Evolutionary conservation across 2,888 invertebrate species (phyloP), one percentile per base, ranked within the genome.

Genomic region (Malthinus flaveolus): DNA sequence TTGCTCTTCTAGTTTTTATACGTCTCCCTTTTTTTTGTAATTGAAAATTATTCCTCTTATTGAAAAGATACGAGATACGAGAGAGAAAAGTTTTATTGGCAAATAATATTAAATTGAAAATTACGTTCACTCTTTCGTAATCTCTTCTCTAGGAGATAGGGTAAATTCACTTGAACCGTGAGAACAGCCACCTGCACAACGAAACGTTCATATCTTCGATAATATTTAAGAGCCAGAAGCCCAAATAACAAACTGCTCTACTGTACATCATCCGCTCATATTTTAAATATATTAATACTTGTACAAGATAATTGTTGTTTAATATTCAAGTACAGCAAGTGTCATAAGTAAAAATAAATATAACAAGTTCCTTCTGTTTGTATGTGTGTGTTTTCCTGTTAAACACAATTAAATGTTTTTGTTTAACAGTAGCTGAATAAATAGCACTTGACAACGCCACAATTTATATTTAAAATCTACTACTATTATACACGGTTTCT

Each of bases 241-340:
- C 39, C 46, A 56, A 64, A 56, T 58, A 59, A 52, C 51, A 55
- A 55, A 53, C 62, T 68, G 70, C 59, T 62, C 65, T 48, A 64
- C 69, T 67, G 64, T 56, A 62, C 62, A 68, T 68, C 68, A 69
- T 66, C 64, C 68, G 68, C 68, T 67, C 68, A 66, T 68, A 71
- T 69, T 70, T 71, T 69, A 71, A 70, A 72, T 69, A 71, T 68
- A 72, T 72, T 72, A 72, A 73, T 73, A 72, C 71, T 71, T 71
- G 68, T 69, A 68, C 70, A 67, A 71, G 71, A 72, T 72, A 71
- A 61, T 71, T 71, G 68, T 70, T 72, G 71, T 71, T 70, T 71
- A 70, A 69, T 70, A 67, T 68, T 62, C 64, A 11, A 48, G 60
- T 56, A 56, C 60, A 56, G 63, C 60, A 65, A 23, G 62, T 62